Evolutionary conservation across 1,140 invertebrate species (phyloP).

Genomic region (Drosophila truncata): DNA sequence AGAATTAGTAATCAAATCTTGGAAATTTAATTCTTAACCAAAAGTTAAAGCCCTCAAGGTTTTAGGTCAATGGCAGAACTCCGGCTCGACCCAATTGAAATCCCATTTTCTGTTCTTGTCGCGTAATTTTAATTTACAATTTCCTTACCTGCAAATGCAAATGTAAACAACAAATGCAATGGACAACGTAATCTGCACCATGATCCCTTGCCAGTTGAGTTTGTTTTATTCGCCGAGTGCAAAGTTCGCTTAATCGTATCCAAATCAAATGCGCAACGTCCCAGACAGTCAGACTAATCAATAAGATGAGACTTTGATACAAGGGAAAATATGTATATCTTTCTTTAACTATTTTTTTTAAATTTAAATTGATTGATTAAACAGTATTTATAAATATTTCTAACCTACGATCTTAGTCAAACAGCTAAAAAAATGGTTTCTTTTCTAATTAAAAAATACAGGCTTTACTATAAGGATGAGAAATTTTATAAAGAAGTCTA

Average conservation of each 20-base stretch:
- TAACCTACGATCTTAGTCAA: no score
- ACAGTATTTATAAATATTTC: no score
- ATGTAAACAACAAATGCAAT: conserved; percentile 56
- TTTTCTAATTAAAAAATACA: no score
- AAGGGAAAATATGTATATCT: neutral
- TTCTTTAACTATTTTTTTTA: neutral
- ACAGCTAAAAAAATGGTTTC: no score
- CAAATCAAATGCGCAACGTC: conserved; percentile 59
- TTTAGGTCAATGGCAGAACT: conserved; percentile 5
- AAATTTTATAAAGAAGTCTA: no score
- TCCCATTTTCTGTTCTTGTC: conserved; percentile 8
- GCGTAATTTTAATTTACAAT: conserved; percentile 55
- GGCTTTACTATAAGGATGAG: no score
- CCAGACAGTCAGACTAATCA: conserved; percentile 27
- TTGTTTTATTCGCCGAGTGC: conserved; percentile 48
- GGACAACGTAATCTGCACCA: conserved; percentile 59
- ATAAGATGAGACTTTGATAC: no score
- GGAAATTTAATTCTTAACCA: neutral
- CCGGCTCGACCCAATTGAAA: neutral
- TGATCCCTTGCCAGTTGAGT: conserved; percentile 47
- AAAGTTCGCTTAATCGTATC: conserved; percentile 73
- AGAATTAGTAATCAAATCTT: neutral
- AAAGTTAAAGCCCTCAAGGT: neutral
- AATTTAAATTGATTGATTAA: no score
- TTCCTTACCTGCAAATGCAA: conserved; percentile 63